Base-by-base conservation (phyloP, 2,888 invertebrate species). In the Busseola fusca region DNA sequence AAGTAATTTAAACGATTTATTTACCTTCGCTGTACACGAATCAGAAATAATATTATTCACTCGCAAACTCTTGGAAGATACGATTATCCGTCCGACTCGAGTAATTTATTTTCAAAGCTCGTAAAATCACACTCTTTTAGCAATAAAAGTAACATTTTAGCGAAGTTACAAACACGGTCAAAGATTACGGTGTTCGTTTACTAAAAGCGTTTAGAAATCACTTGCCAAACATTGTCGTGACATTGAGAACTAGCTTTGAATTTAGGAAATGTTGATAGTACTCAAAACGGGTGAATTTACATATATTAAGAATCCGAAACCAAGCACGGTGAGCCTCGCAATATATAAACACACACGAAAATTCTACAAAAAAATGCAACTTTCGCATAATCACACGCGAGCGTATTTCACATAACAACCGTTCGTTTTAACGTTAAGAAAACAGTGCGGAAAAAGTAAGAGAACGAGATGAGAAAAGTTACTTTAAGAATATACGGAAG, bases 401-500 rank as follows among this genome's bases (percentile, higher is more conserved):
- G 83, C 85, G 90, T 91, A 92, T 91, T 93, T 92, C 94, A 94
- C 94, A 91, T 91, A 90, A 89, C 89, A 92, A 90, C 91, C 89
- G 84, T 87, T 86, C 85, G 87, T 88, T 89, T 91, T 89, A 92
- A 85, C 84, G 74, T 86, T 89, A 89, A 87, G 88, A 88, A 90
- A 88, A 87, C 87, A 84, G 86, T 81, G 89, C 89, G 88, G 89
- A 93, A 92, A 92, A 92, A 91, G 90, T 88, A 88, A 88, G 86
- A 88, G 84, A 91, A 90, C 92, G 92, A 93, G 94, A 95, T 95
- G 95, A 94, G 93, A 95, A 95, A 95, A 95, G 95, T 95, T 95
- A 93, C 93, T 93, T 94, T 91, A 92, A 95, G 94, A 94, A 95
- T 94, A 93, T 93, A 95, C 95, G 95, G 94, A 95, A 95, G 95